These are phyloP conservation scores for Cyaniris semiargus DNA, from an alignment of 2,888 invertebrate genomes.

Conservation along the genomic window DNA sequence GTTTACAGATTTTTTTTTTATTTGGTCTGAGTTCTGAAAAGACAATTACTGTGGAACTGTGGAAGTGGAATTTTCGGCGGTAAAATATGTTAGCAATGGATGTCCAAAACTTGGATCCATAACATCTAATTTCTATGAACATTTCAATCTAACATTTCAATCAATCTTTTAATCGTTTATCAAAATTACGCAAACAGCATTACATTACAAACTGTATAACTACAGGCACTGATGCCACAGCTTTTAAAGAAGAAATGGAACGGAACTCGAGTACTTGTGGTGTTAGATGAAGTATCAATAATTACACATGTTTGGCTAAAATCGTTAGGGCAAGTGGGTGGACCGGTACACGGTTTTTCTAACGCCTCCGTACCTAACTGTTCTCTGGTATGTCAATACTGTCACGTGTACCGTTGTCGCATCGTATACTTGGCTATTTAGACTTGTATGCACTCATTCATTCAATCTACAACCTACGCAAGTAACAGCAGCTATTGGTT, in stretches of 20 bases:
- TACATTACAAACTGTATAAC: no score
- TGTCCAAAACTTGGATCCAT: no score
- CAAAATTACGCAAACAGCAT: no score
- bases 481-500: background rate
- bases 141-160: no score
- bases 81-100: no score
- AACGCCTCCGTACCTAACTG: constrained; percentile 68
- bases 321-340: constrained; percentile 62
- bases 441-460: constrained; percentile 25
- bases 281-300: constrained; percentile 39
- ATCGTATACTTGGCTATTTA: constrained; percentile 26
- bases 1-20: background rate
- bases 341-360: constrained; percentile 72
- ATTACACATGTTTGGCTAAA: constrained; percentile 50
- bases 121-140: no score
- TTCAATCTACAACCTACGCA: constrained; percentile 17
- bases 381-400: constrained; percentile 46
- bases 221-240: no score
- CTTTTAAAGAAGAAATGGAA: background rate
- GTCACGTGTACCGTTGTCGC: constrained; percentile 35
- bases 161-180: no score
- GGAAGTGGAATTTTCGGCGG: no score
- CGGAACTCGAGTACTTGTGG: background rate
- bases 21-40: background rate
- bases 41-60: no score